Evolutionary conservation across 2,113 vertebrate species (phyloP).

Genomic region (Quiscalus mexicanus): DNA sequence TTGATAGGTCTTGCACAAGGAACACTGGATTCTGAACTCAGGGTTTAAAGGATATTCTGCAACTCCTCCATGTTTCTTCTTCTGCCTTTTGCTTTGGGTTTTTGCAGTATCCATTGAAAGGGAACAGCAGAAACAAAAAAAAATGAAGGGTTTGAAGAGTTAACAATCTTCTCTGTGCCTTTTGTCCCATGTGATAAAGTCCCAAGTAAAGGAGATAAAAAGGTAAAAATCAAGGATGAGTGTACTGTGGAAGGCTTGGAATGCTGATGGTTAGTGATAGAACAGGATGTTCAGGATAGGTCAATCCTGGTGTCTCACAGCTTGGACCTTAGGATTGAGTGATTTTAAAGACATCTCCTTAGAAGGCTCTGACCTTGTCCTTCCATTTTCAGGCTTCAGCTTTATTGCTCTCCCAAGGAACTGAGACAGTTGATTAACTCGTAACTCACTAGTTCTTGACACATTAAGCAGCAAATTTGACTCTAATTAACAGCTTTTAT

Average conservation of each 20-base stretch:
- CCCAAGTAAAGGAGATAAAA: neutral
- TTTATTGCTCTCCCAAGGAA: conserved; percentile 66
- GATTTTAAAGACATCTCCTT: conserved; percentile 36
- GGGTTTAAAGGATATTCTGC: neutral
- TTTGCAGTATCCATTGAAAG: neutral
- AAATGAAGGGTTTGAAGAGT: neutral
- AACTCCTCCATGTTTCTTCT: neutral
- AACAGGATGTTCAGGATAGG: neutral
- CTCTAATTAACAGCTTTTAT: conserved; percentile 69
- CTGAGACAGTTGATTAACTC: conserved; percentile 66
- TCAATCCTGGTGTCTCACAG: neutral
- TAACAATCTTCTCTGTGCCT: neutral
- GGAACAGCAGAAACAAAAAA: neutral
- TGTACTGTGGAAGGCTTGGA: neutral
- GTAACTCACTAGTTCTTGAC: conserved; percentile 68
- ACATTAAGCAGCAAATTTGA: conserved; percentile 62
- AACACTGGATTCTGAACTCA: neutral
- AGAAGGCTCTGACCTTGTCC: conserved; percentile 38
- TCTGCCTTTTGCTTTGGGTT: neutral
- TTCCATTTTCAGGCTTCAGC: conserved; percentile 36
- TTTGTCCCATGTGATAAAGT: neutral
- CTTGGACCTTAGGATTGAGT: neutral
- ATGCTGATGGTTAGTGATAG: neutral
- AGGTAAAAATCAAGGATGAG: neutral
- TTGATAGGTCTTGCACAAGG: neutral